Evolutionary conservation across 2,797 vertebrate species (phyloP).

Genomic region (Cetoscarus ocellatus): DNA sequence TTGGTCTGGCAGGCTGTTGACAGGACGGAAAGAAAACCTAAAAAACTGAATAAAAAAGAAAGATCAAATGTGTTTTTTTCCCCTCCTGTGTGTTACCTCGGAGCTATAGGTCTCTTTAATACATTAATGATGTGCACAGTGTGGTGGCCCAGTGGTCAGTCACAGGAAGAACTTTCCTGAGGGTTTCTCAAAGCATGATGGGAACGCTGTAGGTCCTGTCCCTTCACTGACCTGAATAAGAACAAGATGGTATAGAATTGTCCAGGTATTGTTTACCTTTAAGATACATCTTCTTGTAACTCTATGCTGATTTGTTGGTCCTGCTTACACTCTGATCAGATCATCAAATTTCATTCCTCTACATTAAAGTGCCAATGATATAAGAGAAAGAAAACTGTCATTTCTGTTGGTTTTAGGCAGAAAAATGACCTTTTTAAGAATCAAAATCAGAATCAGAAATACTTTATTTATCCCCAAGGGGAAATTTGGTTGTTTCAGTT

Average conservation of each 20-base stretch:
- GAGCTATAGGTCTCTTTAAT: slow-evolving; percentile 13
- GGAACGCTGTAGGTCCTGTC: slow-evolving; percentile 16
- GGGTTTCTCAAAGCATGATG: slow-evolving; percentile 36
- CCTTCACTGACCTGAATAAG: slow-evolving; percentile 29
- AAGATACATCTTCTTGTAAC: slow-evolving; percentile 5
- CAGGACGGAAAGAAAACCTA: slow-evolving; percentile 8
- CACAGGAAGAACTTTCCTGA: slow-evolving; percentile 32
- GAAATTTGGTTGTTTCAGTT: no score
- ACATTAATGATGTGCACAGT: slow-evolving; percentile 23
- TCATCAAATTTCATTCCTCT: no score
- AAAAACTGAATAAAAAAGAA: slow-evolving; percentile 1
- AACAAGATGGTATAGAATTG: slow-evolving; percentile 11
- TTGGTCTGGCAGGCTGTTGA: slow-evolving; percentile 12
- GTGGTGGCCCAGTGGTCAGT: slow-evolving; percentile 12
- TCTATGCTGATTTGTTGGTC: background rate
- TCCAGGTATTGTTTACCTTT: slow-evolving; percentile 7
- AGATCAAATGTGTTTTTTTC: slow-evolving; percentile 15
- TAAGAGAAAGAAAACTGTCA: no score
- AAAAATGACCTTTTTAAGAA: no score
- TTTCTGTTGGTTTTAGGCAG: no score
- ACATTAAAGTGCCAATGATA: no score
- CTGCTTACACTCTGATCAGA: background rate
- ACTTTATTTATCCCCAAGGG: no score
- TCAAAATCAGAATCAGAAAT: no score
- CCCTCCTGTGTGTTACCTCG: slow-evolving; percentile 17